A percentile compares a stretch with the other conserved stretches of the same genome.
These are phyloP conservation scores for Leptinotarsa lineolata DNA, from an alignment of 1,140 invertebrate species.

Conservation along the genomic window DNA sequence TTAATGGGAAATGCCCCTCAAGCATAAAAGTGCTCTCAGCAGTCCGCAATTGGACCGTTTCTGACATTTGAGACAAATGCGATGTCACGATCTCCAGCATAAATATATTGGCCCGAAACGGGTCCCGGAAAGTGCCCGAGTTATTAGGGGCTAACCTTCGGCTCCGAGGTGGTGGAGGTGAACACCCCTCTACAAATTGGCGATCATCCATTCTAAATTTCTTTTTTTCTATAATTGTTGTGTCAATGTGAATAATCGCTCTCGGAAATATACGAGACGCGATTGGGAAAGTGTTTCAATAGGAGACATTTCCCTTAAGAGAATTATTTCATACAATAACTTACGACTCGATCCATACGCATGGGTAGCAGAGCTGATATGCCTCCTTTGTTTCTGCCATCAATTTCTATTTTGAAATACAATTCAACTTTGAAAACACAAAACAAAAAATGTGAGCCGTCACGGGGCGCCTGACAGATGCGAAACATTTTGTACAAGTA, in stretches of 20 bases:
- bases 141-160: slow-evolving; percentile 18
- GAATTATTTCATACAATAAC: too few species aligned
- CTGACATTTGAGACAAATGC: slow-evolving; percentile 25
- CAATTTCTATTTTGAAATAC: too few species aligned
- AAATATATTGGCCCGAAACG: slow-evolving; percentile 23
- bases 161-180: slow-evolving; percentile 18
- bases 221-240: slow-evolving; percentile 21
- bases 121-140: slow-evolving; percentile 5
- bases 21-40: slow-evolving; percentile 26
- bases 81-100: slow-evolving; percentile 27
- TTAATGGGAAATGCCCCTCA: slow-evolving; percentile 21
- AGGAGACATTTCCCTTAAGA: neutral
- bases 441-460: too few species aligned
- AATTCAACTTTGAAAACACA: too few species aligned
- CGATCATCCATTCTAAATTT: slow-evolving; percentile 21
- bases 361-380: too few species aligned
- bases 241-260: slow-evolving; percentile 24
- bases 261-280: neutral
- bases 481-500: too few species aligned
- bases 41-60: slow-evolving; percentile 17
- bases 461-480: too few species aligned
- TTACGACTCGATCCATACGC: too few species aligned
- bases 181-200: slow-evolving; percentile 15
- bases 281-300: neutral
- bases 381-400: too few species aligned